These are phyloP conservation scores for Pionites leucogaster DNA, from an alignment of 2,113 vertebrate genomes.

Conservation along the genomic window DNA sequence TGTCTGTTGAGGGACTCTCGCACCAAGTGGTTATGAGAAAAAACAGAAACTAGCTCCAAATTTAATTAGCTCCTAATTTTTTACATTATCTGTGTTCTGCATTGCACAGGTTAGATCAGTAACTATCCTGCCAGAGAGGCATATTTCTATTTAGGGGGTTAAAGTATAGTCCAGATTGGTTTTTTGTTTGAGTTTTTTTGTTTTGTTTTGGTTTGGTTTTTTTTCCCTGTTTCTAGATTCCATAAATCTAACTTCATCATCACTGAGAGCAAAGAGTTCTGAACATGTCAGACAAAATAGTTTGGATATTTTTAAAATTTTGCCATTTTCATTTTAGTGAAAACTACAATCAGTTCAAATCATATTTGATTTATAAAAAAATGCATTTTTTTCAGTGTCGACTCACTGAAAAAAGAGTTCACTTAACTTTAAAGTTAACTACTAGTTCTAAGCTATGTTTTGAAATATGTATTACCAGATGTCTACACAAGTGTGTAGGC, in stretches of 20 bases:
- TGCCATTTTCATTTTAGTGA: neutral
- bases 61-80: neutral
- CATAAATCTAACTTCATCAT: neutral
- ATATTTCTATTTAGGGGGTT: neutral
- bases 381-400: neutral
- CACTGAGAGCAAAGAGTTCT: neutral
- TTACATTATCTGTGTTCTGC: neutral
- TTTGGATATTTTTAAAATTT: neutral
- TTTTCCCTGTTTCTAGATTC: neutral
- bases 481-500: neutral
- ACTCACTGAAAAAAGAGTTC: neutral
- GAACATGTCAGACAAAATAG: neutral
- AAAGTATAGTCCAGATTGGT: rapidly evolving
- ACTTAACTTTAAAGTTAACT: neutral
- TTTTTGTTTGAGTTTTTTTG: neutral
- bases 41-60: neutral
- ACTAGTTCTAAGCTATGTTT: neutral
- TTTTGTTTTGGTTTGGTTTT: too few species aligned
- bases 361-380: neutral
- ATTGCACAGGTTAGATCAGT: neutral
- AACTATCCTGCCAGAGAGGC: neutral
- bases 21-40: neutral
- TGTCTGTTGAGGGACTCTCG: neutral
- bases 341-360: neutral
- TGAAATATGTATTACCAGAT: neutral